Base-by-base conservation (phyloP, 2,888 invertebrate genomes). In the Eueremaeus valkanovi region DNA sequence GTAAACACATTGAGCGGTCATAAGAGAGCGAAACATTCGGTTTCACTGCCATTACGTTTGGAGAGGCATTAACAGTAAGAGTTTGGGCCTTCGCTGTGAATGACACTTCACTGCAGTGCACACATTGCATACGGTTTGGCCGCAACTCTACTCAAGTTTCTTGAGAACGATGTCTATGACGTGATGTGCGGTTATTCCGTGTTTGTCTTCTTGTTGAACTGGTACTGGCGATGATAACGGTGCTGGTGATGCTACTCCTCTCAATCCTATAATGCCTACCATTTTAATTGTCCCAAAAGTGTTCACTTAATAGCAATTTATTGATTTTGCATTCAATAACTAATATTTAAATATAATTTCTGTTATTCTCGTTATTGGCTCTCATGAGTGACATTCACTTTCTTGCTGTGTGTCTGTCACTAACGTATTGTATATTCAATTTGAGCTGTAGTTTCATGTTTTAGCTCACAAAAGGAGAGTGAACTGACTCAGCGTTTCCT, bases 401-500 rank as follows among this genome's bases (percentile, higher is more conserved):
- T 49, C 49, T 45, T 18, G 11, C 42, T n/a, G n/a, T 51, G n/a
- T 51, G n/a, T 51, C 21, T 11, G 21, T 27, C 27, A 21, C 27
- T 55, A 21, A 8, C 55, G 21, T 24, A 21, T 24, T 55, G 36
- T 36, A 36, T 36, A 36, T 11, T 68, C 13, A 68, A 16, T 68
- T 31, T 16, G 16, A 68, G 21, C 63, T n/a, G n/a, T 63, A 63
- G 63, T 63, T 63, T 63, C 27, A 21, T 63, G 33, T 63, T 63
- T 63, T 63, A 63, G 33, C 24, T 40, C n/a, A n/a, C 3, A 68
- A 68, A 68, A 40, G 24, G 40, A 68, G 24, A n/a, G 36, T 36
- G 40, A 68, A 24, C 68, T 72, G 72, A 72, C 31, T 72, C 72
- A 72, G 72, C 72, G 27, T 27, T 72, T 72, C 72, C 72, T 49